These are phyloP conservation scores for Pterostichus madidus DNA, from an alignment of 2,888 invertebrate genomes.

Conservation along the genomic window DNA sequence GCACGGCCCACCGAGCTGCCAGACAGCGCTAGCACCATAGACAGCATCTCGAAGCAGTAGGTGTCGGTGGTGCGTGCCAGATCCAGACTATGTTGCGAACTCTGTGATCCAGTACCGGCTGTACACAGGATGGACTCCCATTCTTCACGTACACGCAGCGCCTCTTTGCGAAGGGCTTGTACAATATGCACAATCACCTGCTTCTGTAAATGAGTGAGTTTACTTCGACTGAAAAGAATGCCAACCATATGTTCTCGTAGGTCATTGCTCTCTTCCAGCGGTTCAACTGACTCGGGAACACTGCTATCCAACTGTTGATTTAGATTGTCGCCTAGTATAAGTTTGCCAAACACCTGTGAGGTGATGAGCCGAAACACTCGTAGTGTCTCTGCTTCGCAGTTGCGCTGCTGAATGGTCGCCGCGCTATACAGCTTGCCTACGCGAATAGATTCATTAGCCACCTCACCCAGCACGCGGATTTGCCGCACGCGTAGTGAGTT, in stretches of 20 bases:
- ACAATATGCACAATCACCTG: conserved; percentile 95
- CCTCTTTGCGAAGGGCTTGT: conserved; percentile 94
- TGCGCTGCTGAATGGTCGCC: conserved; percentile 87
- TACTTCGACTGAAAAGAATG: conserved; percentile 95
- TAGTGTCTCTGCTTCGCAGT: conserved; percentile 94
- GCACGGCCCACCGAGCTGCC: conserved; percentile 94
- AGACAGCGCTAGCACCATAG: conserved; percentile 95
- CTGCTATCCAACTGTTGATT: conserved; percentile 71
- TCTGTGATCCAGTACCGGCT: conserved; percentile 74
- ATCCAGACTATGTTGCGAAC: conserved; percentile 67
- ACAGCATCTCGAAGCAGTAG: conserved; percentile 99
- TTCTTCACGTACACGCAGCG: conserved; percentile 91
- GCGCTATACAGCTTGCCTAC: conserved; percentile 79
- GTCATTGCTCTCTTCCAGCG: conserved; percentile 78
- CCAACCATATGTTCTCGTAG: conserved; percentile 97
- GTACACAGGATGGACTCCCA: conserved; percentile 88
- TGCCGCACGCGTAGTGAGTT: conserved; percentile 94
- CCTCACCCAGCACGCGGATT: conserved; percentile 84
- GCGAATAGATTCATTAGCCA: conserved; percentile 80
- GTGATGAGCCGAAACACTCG: conserved; percentile 95
- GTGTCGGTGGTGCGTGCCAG: conserved; percentile 82
- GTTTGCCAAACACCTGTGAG: conserved; percentile 94
- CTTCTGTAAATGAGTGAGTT: conserved; percentile 94
- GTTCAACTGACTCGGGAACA: conserved; percentile 74
- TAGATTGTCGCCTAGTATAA: conserved; percentile 84